Conservation (phyloP, 2,888 invertebrate species). For the Drosophila anomelani region DNA sequence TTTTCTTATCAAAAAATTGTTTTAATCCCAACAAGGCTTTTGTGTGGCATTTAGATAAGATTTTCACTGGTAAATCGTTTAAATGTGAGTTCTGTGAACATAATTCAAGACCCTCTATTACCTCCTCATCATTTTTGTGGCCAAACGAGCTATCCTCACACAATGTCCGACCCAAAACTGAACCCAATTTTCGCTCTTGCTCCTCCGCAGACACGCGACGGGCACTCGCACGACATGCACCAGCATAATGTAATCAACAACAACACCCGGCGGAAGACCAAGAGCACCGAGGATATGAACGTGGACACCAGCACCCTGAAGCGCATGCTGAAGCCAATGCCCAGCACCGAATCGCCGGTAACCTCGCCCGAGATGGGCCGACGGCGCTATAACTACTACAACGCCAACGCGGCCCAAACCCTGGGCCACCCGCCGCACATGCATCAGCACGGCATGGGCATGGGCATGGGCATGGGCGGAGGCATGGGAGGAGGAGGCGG, state of each 20-base stretch:
- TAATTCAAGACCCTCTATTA: constrained; percentile 3
- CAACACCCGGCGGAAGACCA: constrained; percentile 92
- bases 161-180: constrained; percentile 11
- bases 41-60: constrained; percentile 4
- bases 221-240: constrained; percentile 89
- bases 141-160: constrained; percentile 9
- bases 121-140: background rate
- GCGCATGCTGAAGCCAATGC: constrained; percentile 97
- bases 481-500: constrained; percentile 58
- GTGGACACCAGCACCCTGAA: constrained; percentile 90
- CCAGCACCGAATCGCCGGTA: constrained; percentile 94
- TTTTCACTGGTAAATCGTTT: background rate
- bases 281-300: constrained; percentile 96
- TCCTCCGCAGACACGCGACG: constrained; percentile 86
- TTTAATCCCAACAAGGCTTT: background rate
- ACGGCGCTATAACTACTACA: constrained; percentile 90
- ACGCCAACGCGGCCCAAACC: constrained; percentile 84
- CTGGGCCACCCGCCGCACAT: constrained; percentile 86
- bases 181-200: constrained; percentile 3
- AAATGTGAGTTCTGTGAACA: background rate
- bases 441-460: constrained; percentile 82
- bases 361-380: constrained; percentile 96
- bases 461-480: constrained; percentile 44
- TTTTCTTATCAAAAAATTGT: background rate
- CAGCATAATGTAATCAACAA: constrained; percentile 90